phyloP scores from a whole-genome alignment of 1,140 invertebrate species.

The Diorhabda elongata region DNA sequence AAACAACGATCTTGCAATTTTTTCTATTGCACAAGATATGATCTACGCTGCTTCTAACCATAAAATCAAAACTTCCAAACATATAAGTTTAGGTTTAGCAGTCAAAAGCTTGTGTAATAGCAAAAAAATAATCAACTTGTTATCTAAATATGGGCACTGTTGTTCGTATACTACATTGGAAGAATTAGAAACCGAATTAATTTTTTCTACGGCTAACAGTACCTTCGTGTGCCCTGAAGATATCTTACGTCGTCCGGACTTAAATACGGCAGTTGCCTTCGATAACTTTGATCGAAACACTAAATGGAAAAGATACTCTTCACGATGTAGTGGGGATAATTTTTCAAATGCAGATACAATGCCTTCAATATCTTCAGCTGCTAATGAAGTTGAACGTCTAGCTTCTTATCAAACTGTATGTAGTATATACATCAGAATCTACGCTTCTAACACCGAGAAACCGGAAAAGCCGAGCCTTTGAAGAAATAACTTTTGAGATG shows the following conservation, averaged over 20 bases:
- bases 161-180: too few species aligned
- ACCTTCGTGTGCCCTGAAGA: background rate
- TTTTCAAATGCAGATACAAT: background rate
- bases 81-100: too few species aligned
- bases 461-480: background rate
- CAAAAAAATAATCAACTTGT: too few species aligned
- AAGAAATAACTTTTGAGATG: conserved; percentile 20
- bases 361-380: background rate
- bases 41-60: conserved; percentile 12
- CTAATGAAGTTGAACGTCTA: background rate
- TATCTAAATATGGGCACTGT: too few species aligned
- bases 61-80: conserved; percentile 15
- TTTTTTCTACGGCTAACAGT: conserved; percentile 11
- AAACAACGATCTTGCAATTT: conserved; percentile 12
- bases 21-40: conserved; percentile 18
- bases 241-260: conserved; percentile 10
- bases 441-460: conserved; percentile 9
- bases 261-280: background rate
- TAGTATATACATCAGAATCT: background rate
- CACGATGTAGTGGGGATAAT: too few species aligned
- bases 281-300: background rate
- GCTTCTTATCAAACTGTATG: background rate
- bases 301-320: too few species aligned
- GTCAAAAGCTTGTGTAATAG: too few species aligned
- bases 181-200: background rate